These are phyloP conservation scores for Hypotaenidia philippensis DNA, from an alignment of 2,797 vertebrate genomes.

Conservation along the genomic window DNA sequence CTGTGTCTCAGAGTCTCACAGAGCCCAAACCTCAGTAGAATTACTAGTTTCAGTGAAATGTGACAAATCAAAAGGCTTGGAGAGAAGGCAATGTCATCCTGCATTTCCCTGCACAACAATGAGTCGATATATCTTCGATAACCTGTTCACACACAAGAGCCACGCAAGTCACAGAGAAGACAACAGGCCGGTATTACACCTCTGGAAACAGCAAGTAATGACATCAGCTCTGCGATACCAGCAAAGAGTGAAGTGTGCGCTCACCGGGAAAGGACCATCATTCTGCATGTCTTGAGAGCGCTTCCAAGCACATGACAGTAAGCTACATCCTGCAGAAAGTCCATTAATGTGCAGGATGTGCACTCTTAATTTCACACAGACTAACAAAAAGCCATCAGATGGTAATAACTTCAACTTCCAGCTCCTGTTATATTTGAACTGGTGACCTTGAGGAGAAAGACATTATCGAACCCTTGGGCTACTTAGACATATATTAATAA, in stretches of 20 bases:
- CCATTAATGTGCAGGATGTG: background rate
- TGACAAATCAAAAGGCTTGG: background rate
- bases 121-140: background rate
- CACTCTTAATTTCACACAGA: background rate
- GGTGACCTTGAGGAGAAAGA: background rate
- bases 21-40: background rate
- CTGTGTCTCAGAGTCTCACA: background rate
- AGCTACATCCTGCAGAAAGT: background rate
- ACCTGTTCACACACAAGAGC: background rate
- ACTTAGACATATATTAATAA: background rate
- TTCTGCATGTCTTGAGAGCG: fast-evolving
- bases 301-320: background rate
- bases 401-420: background rate
- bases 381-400: background rate
- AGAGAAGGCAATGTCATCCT: background rate
- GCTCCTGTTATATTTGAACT: background rate
- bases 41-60: background rate
- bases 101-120: background rate
- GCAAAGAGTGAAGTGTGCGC: background rate
- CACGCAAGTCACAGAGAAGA: background rate
- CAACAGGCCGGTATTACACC: too few species aligned
- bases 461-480: background rate
- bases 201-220: background rate
- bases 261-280: background rate
- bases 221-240: background rate